Evolutionary conservation across 2,888 invertebrate species (phyloP), one percentile per base, ranked within the genome.

Genomic region (Hipparchia semele): DNA sequence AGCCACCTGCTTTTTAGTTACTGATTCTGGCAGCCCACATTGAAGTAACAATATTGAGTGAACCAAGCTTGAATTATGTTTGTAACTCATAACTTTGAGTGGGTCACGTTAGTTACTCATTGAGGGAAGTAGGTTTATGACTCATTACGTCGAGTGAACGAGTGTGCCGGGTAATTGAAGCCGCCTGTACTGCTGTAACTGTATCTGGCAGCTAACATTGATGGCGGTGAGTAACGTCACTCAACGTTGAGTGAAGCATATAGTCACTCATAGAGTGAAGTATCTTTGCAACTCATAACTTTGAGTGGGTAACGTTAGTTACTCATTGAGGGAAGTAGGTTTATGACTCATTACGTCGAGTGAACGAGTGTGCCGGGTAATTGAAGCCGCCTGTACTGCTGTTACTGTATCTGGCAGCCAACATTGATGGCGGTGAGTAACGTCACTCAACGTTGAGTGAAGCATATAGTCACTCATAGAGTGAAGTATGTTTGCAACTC

Each of bases 391-490:
- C 23, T 23, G n/a, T n/a, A n/a, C n/a, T n/a, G n/a, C n/a, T 2
- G 13, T 13, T 58, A 58, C 51, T 51, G 51, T 51, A 51, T 51
- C 51, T 51, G 51, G 10, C 51, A 51, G 51, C 51, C 58, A 13
- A 13, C 58, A 6, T 58, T 13, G 23, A 58, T 86, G 0, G 91
- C 89, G 64, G 81, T 86, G 70, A 92, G 83, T 0, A 93, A 81
- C 0, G 91, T 91, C 7, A 92, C 92, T 0, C n/a, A n/a, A n/a
- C n/a, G n/a, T n/a, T n/a, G n/a, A n/a, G n/a, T n/a, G n/a, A n/a
- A n/a, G n/a, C 91, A n/a, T n/a, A n/a, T n/a, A n/a, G 39, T 39
- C 39, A 39, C 39, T 39, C 39, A 39, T 39, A 2, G 39, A 39
- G 4, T 39, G 39, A 39, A 39, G 2, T 46, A 62, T n/a, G 2